These are phyloP conservation scores for Drosophila lutescens DNA, from an alignment of 2,888 invertebrate species.

Conservation along the genomic window DNA sequence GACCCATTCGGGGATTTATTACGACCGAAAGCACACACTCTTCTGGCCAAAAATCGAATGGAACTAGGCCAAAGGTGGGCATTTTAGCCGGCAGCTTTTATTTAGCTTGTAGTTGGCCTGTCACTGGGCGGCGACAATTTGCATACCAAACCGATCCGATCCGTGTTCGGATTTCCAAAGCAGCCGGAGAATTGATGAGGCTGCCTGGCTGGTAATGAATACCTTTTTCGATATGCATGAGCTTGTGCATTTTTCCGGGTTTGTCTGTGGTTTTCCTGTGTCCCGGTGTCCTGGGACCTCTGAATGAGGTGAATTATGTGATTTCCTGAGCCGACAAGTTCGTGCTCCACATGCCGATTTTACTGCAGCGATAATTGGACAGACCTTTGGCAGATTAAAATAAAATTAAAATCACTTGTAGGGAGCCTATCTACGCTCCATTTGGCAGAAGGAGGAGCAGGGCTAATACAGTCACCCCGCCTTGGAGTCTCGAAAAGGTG, in stretches of 20 bases:
- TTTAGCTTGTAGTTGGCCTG: slow-evolving; percentile 65
- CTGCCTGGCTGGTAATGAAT: slow-evolving; percentile 67
- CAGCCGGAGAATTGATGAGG: slow-evolving; percentile 67
- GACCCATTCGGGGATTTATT: slow-evolving; percentile 66
- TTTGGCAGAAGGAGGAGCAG: slow-evolving; percentile 8
- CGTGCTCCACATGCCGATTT: slow-evolving; percentile 9
- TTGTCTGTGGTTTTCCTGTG: slow-evolving; percentile 14
- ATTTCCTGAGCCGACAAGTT: background rate
- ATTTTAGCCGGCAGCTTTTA: slow-evolving; percentile 58
- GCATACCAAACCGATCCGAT: slow-evolving; percentile 57
- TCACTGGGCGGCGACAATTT: slow-evolving; percentile 61
- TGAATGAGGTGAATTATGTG: slow-evolving; percentile 16
- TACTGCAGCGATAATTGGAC: slow-evolving; percentile 29
- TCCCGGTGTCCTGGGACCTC: background rate
- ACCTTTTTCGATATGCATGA: slow-evolving; percentile 54
- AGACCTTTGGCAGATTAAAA: slow-evolving; percentile 1
- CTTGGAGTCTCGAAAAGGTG: background rate
- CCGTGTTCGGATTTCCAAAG: slow-evolving; percentile 42
- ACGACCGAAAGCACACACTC: slow-evolving; percentile 22
- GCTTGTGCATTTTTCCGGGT: slow-evolving; percentile 44
- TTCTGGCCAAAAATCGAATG: slow-evolving; percentile 1
- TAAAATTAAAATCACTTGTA: background rate
- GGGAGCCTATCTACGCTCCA: slow-evolving; percentile 19
- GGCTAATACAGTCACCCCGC: slow-evolving; percentile 15
- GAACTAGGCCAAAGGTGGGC: slow-evolving; percentile 20